Percentiles rank a stretch among this genome's conserved stretches.
phyloP scores from a whole-genome alignment of 2,113 vertebrate species.

The Thamnophis sirtalis region DNA sequence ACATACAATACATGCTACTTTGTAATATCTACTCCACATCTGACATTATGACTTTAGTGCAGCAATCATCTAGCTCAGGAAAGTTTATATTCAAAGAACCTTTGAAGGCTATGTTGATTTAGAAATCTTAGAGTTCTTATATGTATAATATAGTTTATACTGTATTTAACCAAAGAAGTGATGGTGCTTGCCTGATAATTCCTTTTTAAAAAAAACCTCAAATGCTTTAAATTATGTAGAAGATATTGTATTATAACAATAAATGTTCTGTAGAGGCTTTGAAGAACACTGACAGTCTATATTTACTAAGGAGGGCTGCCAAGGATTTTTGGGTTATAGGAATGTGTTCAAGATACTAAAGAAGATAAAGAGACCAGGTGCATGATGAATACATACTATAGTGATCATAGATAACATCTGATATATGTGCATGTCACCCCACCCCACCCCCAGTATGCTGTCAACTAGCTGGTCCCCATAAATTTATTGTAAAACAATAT shows the following conservation, averaged over 20 bases:
- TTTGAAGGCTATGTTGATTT: not conserved
- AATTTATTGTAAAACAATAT: not conserved
- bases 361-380: not conserved
- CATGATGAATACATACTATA: not conserved
- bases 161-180: not conserved
- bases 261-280: not conserved
- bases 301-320: not conserved
- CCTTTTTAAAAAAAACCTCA: not conserved
- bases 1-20: not conserved
- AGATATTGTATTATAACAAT: not conserved
- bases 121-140: not conserved
- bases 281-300: slow-evolving; percentile 1
- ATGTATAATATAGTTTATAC: not conserved
- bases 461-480: not conserved
- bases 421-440: not conserved
- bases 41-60: not conserved
- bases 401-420: not conserved
- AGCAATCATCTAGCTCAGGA: not conserved
- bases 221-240: not conserved
- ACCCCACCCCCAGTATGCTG: not conserved
- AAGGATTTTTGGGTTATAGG: not conserved
- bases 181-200: not conserved
- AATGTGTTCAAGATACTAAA: not conserved
- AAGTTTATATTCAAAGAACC: not conserved
- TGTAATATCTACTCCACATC: not conserved